Conservation (phyloP, 2,888 invertebrate genomes). For the Brachyptera putata region DNA sequence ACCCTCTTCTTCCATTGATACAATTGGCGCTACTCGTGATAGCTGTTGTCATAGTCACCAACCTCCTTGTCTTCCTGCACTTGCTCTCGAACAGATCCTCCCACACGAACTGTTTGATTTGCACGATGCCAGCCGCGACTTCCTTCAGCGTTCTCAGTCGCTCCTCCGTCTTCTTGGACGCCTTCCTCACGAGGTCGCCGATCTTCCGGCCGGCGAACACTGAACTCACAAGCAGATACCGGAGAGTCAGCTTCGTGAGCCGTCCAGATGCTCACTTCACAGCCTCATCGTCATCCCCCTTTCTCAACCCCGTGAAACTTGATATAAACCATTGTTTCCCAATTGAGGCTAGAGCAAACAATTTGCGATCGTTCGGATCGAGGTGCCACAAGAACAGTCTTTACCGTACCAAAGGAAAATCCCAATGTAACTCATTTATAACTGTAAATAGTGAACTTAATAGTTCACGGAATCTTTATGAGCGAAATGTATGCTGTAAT, state of each 20-base stretch:
- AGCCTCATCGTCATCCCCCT: too few relatives aligned
- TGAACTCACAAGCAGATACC: not conserved
- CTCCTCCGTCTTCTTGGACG: conserved; percentile 3
- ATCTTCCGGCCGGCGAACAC: conserved; percentile 19
- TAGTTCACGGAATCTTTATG: too few relatives aligned
- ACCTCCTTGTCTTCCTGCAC: conserved; percentile 17
- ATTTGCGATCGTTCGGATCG: too few relatives aligned
- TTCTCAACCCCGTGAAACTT: too few relatives aligned
- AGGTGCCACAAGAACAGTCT: too few relatives aligned
- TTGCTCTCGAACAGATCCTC: conserved; percentile 21
- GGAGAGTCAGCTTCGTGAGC: not conserved
- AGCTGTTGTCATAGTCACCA: not conserved
- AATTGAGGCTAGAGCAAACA: too few relatives aligned
- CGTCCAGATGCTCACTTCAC: too few relatives aligned
- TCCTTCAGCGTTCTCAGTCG: conserved; percentile 17
- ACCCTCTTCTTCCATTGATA: not conserved
- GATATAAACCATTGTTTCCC: too few relatives aligned
- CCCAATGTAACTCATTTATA: too few relatives aligned
- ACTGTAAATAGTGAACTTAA: too few relatives aligned
- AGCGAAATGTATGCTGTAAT: too few relatives aligned
- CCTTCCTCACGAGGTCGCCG: conserved; percentile 9
- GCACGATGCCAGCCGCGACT: conserved; percentile 24
- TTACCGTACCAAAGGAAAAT: too few relatives aligned
- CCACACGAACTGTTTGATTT: conserved; percentile 27
- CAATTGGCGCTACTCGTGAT: not conserved